A percentile compares a stretch with the other conserved stretches of the same genome.
These are phyloP conservation scores for Pocillopora meandrina DNA, from an alignment of 92 coral and sea anemone species.

Conservation along the genomic window DNA sequence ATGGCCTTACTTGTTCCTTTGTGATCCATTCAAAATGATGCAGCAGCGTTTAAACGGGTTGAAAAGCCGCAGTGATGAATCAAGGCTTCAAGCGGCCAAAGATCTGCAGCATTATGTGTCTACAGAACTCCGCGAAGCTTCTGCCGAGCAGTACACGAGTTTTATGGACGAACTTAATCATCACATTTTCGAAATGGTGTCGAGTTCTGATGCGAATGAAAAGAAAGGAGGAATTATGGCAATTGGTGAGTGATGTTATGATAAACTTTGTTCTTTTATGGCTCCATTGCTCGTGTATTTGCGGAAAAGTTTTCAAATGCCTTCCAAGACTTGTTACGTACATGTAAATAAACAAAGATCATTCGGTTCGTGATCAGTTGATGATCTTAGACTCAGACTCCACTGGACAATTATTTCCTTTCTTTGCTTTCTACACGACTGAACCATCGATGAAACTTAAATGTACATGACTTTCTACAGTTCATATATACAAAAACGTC, in stretches of 20 bases:
- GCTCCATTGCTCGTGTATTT: neutral
- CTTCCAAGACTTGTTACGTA: no score
- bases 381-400: no score
- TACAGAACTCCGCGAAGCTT: conserved; percentile 97
- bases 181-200: conserved; percentile 96
- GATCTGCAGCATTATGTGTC: conserved; percentile 94
- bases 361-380: no score
- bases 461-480: no score
- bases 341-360: no score
- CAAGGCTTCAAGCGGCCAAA: conserved; percentile 88
- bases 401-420: no score
- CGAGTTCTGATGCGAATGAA: conserved; percentile 97
- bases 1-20: no score
- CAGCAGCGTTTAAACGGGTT: conserved; percentile 89
- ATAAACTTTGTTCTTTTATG: neutral
- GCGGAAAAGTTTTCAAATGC: neutral
- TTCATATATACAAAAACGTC: no score
- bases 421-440: no score
- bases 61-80: conserved; percentile 95
- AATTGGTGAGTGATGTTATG: conserved; percentile 63
- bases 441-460: no score
- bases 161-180: conserved; percentile 97
- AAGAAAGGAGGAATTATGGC: conserved; percentile 99
- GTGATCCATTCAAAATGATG: conserved; percentile 45
- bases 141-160: conserved; percentile 86